phyloP scores from a whole-genome alignment of 2,113 vertebrate genomes.

The Brachirus orientalis region DNA sequence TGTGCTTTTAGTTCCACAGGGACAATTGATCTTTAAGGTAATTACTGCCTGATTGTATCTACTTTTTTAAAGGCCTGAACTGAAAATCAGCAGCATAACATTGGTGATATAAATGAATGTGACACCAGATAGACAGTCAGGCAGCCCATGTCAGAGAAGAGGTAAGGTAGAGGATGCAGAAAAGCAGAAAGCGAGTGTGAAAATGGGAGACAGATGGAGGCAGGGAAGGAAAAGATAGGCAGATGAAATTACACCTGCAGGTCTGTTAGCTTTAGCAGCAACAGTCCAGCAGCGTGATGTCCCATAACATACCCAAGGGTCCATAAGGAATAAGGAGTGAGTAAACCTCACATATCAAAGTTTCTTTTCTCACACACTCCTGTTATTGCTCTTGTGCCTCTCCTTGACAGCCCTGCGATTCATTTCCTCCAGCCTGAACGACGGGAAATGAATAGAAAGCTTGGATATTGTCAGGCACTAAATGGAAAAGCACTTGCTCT shows the following conservation, averaged over 20 bases:
- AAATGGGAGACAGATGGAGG: constrained; percentile 24
- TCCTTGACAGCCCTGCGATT: constrained; percentile 78
- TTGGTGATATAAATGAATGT: constrained; percentile 62
- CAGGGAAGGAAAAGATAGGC: constrained; percentile 58
- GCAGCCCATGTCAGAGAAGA: constrained; percentile 20
- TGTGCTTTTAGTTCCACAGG: constrained; percentile 6
- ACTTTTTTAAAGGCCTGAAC: constrained; percentile 39
- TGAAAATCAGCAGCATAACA: constrained; percentile 40
- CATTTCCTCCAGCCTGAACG: constrained; percentile 76
- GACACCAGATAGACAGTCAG: constrained; percentile 51
- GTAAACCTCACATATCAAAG: constrained; percentile 78
- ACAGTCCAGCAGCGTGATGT: constrained; percentile 53
- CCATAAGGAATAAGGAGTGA: constrained; percentile 69
- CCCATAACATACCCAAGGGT: constrained; percentile 67
- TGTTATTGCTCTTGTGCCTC: constrained; percentile 78
- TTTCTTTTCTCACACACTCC: constrained; percentile 67
- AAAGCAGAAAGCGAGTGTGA: constrained; percentile 34
- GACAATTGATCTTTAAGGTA: constrained; percentile 41
- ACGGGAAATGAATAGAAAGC: constrained; percentile 80
- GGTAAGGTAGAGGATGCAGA: constrained; percentile 31
- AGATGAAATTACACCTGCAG: constrained; percentile 73
- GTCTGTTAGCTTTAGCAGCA: constrained; percentile 71
- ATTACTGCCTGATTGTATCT: constrained; percentile 47
- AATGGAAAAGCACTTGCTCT: constrained; percentile 71
- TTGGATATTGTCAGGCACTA: constrained; percentile 77